These are phyloP conservation scores for Euwallacea fornicatus DNA, from an alignment of 1,140 invertebrate species.

Conservation along the genomic window DNA sequence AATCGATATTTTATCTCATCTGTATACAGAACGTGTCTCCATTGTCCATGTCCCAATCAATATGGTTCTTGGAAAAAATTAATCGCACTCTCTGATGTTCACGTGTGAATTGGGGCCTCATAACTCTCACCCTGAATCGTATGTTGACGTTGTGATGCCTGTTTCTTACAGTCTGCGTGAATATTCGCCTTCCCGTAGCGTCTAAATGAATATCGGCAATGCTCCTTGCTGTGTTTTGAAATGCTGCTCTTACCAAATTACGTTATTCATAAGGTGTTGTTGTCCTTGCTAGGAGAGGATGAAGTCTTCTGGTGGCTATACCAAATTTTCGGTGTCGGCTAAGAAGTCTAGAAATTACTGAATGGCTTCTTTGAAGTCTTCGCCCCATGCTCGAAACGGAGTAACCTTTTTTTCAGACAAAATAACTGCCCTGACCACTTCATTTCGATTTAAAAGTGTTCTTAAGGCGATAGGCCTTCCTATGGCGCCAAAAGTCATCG, in stretches of 20 bases:
- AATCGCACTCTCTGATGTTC: too few relatives aligned
- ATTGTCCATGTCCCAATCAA: too few relatives aligned
- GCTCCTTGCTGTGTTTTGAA: not conserved
- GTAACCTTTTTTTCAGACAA: not conserved
- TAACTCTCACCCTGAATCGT: too few relatives aligned
- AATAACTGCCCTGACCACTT: not conserved
- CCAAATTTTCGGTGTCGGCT: not conserved
- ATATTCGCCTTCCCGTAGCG: too few relatives aligned
- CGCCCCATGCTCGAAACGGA: not conserved
- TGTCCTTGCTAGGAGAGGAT: not conserved
- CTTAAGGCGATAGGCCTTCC: not conserved
- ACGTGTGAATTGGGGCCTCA: too few relatives aligned
- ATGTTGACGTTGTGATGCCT: too few relatives aligned
- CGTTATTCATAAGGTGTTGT: not conserved
- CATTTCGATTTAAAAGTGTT: not conserved
- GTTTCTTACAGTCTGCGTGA: too few relatives aligned
- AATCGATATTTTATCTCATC: too few relatives aligned
- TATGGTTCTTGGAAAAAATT: too few relatives aligned
- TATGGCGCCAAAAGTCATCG: not conserved
- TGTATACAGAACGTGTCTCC: too few relatives aligned
- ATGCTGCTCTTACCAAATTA: not conserved
- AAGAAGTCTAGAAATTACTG: slow-evolving; percentile 1
- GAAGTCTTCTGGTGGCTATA: not conserved
- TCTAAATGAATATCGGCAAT: too few relatives aligned
- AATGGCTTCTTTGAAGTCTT: not conserved